Evolutionary conservation across 2,113 vertebrate genomes (phyloP), one percentile per base, ranked within the genome.

Genomic region (Natator depressus): DNA sequence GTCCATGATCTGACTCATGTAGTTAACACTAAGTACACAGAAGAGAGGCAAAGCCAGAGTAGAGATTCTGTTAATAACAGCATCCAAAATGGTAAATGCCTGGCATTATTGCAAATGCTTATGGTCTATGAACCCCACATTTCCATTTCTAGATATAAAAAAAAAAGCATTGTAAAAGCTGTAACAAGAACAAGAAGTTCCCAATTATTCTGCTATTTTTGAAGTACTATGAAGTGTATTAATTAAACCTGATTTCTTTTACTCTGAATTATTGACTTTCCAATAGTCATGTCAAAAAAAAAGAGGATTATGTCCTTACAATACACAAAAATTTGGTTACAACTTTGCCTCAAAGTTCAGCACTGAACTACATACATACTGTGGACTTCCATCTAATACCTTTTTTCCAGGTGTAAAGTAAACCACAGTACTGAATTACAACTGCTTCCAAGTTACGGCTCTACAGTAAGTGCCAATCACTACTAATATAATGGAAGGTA

Each of bases 401-500:
- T 78, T 90, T 57, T 53, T 94, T 94, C n/a, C 25, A 78, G 80
- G 22, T 82, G 24, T 84, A 84, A 94, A 91, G 25, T 47, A 62
- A 93, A 95, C 92, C 42, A 20, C 16, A 86, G 38, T 84, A 87
- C 13, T 49, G 59, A 82, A 57, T 90, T 90, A 82, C 2, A 89
- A 27, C 50, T 89, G 25, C 3, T 27, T 81, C 84, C 50, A 90
- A 95, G 46, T 54, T 51, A 82, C 10, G 84, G 47, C 80, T 87
- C 49, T 46, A 55, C 57, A 50, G 78, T 49, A 80, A 95, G 92
- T 91, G 51, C 54, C 93, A 95, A 94, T 94, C 94, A 69, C 80
- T 98, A 83, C 87, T 95, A 97, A 96, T 93, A 96, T 59, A 96
- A 97, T 93, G 78, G 88, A 65, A 49, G 93, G 47, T 90, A 93